Evolutionary conservation across 2,888 invertebrate species (phyloP).

Genomic region (Troglohyphantes excavatus): DNA sequence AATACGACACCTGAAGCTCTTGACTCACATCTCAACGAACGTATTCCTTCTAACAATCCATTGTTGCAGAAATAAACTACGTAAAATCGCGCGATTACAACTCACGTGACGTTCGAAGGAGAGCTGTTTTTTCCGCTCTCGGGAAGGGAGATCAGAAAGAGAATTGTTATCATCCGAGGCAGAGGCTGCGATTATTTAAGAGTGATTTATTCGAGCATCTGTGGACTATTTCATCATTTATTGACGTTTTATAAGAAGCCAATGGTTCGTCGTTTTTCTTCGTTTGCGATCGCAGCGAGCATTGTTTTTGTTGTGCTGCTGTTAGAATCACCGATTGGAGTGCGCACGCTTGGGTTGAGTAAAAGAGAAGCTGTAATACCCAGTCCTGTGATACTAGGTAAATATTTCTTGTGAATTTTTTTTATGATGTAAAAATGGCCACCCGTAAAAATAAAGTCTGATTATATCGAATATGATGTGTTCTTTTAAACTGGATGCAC

Average conservation of each 20-base stretch:
- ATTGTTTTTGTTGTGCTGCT: constrained; percentile 42
- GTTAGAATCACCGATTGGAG: constrained; percentile 1
- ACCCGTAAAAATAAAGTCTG: no score
- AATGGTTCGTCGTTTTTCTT: constrained; percentile 29
- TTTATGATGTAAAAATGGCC: no score
- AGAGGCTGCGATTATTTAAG: neutral
- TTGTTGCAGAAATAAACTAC: constrained; percentile 9
- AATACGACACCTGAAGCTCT: no score
- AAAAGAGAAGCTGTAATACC: constrained; percentile 26
- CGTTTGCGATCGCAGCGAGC: constrained; percentile 15
- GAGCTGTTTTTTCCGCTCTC: neutral
- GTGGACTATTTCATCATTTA: neutral
- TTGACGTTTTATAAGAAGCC: neutral
- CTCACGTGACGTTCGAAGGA: constrained; percentile 50
- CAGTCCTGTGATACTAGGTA: constrained; percentile 68
- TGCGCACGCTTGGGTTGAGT: constrained; percentile 17
- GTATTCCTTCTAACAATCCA: no score
- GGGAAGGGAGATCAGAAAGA: neutral
- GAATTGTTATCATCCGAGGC: neutral
- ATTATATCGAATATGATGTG: no score
- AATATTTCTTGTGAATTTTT: no score
- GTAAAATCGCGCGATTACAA: constrained; percentile 53
- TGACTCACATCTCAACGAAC: no score
- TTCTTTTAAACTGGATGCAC: no score
- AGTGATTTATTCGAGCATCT: neutral